Evolutionary conservation across 2,797 vertebrate species (phyloP).

Genomic region (Sandelia bainsii): DNA sequence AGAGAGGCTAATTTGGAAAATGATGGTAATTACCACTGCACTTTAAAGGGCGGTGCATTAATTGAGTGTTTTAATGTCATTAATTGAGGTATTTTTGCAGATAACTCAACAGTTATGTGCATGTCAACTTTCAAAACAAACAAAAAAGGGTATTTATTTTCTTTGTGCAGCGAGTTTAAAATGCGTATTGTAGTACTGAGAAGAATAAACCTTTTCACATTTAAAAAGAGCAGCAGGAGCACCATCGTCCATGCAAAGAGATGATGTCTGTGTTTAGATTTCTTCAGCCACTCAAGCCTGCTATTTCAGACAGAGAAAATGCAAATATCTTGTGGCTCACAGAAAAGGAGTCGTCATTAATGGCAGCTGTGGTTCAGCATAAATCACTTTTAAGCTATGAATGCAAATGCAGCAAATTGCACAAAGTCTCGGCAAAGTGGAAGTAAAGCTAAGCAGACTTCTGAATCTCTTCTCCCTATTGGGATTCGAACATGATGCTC

Average conservation of each 20-base stretch:
- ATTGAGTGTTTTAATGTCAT: not conserved
- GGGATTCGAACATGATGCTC: constrained; percentile 47
- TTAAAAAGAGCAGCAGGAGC: not conserved
- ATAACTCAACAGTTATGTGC: not conserved
- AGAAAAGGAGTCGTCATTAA: constrained; percentile 20
- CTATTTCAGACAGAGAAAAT: constrained; percentile 31
- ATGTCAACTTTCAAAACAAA: constrained; percentile 2
- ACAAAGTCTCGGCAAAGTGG: constrained; percentile 6
- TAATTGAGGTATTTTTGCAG: not conserved
- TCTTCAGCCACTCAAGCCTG: constrained; percentile 20
- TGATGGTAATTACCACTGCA: constrained; percentile 20
- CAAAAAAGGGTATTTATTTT: constrained; percentile 11
- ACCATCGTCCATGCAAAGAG: not conserved
- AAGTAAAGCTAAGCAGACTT: constrained; percentile 37
- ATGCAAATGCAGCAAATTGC: constrained; percentile 3
- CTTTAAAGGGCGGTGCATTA: not conserved
- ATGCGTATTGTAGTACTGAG: not conserved
- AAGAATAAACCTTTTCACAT: constrained; percentile 22
- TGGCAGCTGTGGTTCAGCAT: constrained; percentile 18
- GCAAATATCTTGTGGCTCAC: constrained; percentile 27
- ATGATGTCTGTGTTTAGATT: constrained; percentile 8
- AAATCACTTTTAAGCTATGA: constrained; percentile 32
- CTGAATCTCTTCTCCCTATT: constrained; percentile 35
- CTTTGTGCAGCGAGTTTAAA: not conserved
- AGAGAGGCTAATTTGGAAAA: constrained; percentile 16